Evolutionary conservation across 1,140 invertebrate species (phyloP), one percentile per base, ranked within the genome.

Genomic region (Drosophila prosaltans): DNA sequence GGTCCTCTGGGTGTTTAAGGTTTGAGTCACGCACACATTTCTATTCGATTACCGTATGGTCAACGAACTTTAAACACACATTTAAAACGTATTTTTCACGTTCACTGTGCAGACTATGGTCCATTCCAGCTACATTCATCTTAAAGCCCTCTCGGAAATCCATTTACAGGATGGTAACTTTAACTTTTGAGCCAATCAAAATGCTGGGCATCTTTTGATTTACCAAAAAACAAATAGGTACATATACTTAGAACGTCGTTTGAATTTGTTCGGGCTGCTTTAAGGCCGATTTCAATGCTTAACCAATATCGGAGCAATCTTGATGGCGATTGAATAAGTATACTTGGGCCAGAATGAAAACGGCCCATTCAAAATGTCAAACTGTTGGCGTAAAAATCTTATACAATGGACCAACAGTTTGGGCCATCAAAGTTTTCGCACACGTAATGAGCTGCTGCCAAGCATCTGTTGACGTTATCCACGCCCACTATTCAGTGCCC

Each of bases 371-470:
- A 59, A 55, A 67, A 66, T 72, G 69, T 36, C 63, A 60, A 66
- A 55, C 39, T 45, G 39, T 32, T 28, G 28, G 10, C 6, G 28
- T n/a, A 59, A 55, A 16, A 58, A 24, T 8, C 59, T 28, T 59
- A 58, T 59, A 77, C 71, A 78, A 78, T 63, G 45, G 59, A 45
- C 54, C 59, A 54, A 61, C 55, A 63, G 54, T 63, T 54, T 63
- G 36, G 45, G 24, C 16, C 62, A 69, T 61, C 73, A 69, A 72
- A 78, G 69, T 78, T 79, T 75, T 51, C 41, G 65, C 69, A 76
- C 76, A 75, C 76, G 64, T 66, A 78, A 78, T 61, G 68, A 78
- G 69, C 68, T 71, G 63, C 64, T 66, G 60, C 55, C 39, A 36
- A 74, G 51, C 51, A 66, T 70, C 72, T 74, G 63, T 51, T 51